These are phyloP conservation scores for Thamnaconus septentrionalis DNA, from an alignment of 2,113 vertebrate genomes.

Conservation along the genomic window DNA sequence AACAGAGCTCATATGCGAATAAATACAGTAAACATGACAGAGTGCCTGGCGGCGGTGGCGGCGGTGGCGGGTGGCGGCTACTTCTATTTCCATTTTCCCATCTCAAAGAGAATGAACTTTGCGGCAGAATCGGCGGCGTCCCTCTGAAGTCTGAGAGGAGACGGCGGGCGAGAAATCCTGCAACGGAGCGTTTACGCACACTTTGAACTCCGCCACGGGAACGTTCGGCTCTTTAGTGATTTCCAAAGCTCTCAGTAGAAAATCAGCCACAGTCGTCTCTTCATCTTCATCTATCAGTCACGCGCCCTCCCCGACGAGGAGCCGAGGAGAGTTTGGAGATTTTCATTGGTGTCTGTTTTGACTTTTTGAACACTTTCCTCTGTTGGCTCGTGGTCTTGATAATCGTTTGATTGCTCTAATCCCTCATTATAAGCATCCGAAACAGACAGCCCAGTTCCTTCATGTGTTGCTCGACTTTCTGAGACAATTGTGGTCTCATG, in stretches of 20 bases:
- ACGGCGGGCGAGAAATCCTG: conserved; percentile 29
- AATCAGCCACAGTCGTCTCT: conserved; percentile 38
- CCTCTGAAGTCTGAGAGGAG: conserved; percentile 45
- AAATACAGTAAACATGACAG: conserved; percentile 36
- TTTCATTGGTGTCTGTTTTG: conserved; percentile 2
- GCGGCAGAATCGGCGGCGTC: conserved; percentile 32
- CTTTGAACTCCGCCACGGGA: conserved; percentile 48
- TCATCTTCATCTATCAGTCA: conserved; percentile 13
- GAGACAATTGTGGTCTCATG: neutral
- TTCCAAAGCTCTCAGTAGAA: conserved; percentile 47
- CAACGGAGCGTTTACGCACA: conserved; percentile 20
- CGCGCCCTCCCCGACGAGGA: conserved; percentile 12
- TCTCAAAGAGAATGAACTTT: conserved; percentile 45
- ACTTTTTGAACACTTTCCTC: conserved; percentile 10
- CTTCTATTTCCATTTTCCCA: conserved; percentile 40
- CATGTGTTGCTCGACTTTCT: neutral
- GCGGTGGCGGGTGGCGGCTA: no score
- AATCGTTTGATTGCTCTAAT: conserved; percentile 13
- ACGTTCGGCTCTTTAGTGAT: conserved; percentile 39
- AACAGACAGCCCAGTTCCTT: neutral
- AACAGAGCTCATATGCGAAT: conserved; percentile 9
- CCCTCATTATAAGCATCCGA: conserved; percentile 10
- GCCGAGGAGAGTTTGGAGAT: conserved; percentile 12
- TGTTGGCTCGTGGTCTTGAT: conserved; percentile 1
- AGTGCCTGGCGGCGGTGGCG: conserved; percentile 15